A percentile compares a stretch with the other conserved stretches of the same genome.
Conservation (phyloP, 1,140 invertebrate genomes). For the Patella vulgata region DNA sequence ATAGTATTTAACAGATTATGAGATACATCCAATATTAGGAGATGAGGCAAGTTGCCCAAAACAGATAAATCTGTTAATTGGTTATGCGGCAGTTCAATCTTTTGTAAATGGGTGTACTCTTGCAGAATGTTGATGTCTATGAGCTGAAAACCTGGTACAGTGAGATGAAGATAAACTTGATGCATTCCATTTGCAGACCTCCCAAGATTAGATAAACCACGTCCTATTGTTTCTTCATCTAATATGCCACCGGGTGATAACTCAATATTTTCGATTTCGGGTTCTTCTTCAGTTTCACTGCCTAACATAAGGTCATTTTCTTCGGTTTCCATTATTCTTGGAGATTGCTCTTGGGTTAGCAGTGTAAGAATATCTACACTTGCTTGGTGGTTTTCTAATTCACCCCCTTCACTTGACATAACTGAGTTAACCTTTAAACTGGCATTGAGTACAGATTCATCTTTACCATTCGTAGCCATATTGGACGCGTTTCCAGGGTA, state of each 20-base stretch:
- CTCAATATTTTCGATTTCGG: conserved; percentile 28
- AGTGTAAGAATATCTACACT: conserved; percentile 14
- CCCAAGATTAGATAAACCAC: conserved; percentile 62
- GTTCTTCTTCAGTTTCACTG: background rate
- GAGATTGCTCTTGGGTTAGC: background rate
- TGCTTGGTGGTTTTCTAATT: conserved; percentile 2
- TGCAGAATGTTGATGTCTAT: conserved; percentile 52
- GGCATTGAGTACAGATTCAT: background rate
- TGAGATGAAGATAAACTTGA: conserved; percentile 62
- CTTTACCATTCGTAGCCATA: too few species aligned
- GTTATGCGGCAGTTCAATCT: conserved; percentile 64
- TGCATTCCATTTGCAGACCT: conserved; percentile 60
- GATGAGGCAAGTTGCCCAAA: conserved; percentile 53
- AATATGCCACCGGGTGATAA: conserved; percentile 61
- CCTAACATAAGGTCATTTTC: background rate
- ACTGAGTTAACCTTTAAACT: background rate
- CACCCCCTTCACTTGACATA: conserved; percentile 2
- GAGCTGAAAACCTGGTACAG: conserved; percentile 57
- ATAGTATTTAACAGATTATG: conserved; percentile 60
- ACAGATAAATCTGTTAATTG: conserved; percentile 61
- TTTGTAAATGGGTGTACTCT: conserved; percentile 61
- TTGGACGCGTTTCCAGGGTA: too few species aligned
- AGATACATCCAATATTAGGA: conserved; percentile 63
- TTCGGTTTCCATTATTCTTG: background rate
- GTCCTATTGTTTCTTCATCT: conserved; percentile 61